Conservation (phyloP, 2,797 vertebrate genomes). For the Poeciliopsis presidionis region DNA sequence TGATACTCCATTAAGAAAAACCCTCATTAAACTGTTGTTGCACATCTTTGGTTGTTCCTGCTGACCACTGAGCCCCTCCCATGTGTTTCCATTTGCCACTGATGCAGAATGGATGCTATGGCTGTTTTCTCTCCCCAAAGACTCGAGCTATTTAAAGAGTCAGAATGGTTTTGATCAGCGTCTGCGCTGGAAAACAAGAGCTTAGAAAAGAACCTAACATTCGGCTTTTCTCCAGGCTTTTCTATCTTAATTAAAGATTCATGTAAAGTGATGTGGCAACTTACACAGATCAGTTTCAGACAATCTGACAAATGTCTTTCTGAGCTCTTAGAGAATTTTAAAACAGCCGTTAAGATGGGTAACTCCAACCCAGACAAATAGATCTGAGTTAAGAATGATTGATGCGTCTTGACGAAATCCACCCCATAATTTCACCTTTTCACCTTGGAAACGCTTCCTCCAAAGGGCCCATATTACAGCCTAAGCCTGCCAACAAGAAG, state of each 20-base stretch:
- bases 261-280: conserved; percentile 62
- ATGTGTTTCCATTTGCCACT: not conserved
- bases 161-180: conserved; percentile 45
- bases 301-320: conserved; percentile 48
- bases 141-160: conserved; percentile 30
- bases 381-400: conserved; percentile 68
- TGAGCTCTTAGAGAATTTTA: conserved; percentile 46
- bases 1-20: too few relatives aligned
- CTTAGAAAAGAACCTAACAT: conserved; percentile 28
- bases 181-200: conserved; percentile 33
- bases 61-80: not conserved
- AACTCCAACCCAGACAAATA: conserved; percentile 56
- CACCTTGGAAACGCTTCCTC: conserved; percentile 62
- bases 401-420: conserved; percentile 70
- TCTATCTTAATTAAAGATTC: conserved; percentile 70
- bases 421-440: conserved; percentile 78
- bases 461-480: conserved; percentile 71
- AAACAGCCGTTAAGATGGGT: conserved; percentile 37
- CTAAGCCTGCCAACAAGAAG: conserved; percentile 72
- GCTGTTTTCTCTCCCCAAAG: conserved; percentile 1
- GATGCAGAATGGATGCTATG: not conserved
- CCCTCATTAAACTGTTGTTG: not conserved
- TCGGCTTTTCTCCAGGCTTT: conserved; percentile 45
- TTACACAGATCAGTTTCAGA: conserved; percentile 66
- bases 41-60: not conserved